Conservation (phyloP, 2,797 vertebrate species). For the Leptodactylus fallax region DNA sequence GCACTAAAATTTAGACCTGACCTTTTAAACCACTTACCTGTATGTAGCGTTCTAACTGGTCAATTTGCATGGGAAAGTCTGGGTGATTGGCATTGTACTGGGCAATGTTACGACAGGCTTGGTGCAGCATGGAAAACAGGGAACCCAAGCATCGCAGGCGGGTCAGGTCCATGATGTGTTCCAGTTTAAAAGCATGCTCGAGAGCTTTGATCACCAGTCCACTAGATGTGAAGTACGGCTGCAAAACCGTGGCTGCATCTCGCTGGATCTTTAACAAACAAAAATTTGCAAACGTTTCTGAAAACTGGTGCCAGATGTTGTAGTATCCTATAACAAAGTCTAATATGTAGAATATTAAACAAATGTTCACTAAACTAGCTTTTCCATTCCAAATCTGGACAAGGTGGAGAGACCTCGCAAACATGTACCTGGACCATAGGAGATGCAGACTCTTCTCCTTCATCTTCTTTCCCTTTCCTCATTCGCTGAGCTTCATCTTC, state of each 20-base stretch:
- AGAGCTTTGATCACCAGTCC: conserved; percentile 96
- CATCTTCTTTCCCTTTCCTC: conserved; percentile 91
- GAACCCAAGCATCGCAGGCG: conserved; percentile 94
- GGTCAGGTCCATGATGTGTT: conserved; percentile 99
- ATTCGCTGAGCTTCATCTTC: conserved; percentile 95
- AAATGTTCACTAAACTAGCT: too few relatives aligned
- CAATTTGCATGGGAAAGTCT: conserved; percentile 96
- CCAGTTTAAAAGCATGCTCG: conserved; percentile 95
- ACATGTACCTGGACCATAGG: conserved; percentile 93
- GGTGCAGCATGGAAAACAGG: conserved; percentile 97
- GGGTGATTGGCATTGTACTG: conserved; percentile 98
- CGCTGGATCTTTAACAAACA: conserved; percentile 88
- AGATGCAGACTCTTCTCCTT: conserved; percentile 90
- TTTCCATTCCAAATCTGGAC: too few relatives aligned
- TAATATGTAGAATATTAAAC: too few relatives aligned
- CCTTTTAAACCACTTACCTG: conserved; percentile 78
- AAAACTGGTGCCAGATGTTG: neutral
- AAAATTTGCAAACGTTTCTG: neutral
- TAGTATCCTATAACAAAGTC: too few relatives aligned
- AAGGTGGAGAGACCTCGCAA: too few relatives aligned
- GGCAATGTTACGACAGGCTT: conserved; percentile 95
- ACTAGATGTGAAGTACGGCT: conserved; percentile 96
- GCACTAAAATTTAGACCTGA: neutral
- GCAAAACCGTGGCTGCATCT: conserved; percentile 87
- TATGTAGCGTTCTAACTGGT: conserved; percentile 96